Evolutionary conservation across 2,888 invertebrate genomes (phyloP), one percentile per base, ranked within the genome.

Genomic region (Vanessa cardui): DNA sequence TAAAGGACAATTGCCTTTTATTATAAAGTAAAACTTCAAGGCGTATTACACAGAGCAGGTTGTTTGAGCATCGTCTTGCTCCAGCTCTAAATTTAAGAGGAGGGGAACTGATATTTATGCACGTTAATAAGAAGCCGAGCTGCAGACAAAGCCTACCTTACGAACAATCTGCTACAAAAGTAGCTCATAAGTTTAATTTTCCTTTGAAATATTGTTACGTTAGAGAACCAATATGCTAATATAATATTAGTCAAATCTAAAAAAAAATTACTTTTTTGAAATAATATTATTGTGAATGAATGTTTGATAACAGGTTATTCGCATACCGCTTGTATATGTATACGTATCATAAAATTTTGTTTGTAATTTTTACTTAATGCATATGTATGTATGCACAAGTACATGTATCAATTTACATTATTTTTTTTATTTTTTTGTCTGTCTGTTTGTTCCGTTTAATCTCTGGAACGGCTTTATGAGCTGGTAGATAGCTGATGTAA

Each of bases 101-200:
- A 77, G 80, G 82, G 78, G 83, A 81, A 77, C 80, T 82, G 85
- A 88, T 90, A 89, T 90, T 90, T 90, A 90, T 89, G 90, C 84
- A 84, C 87, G 86, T 89, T 90, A 90, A 89, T 90, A 90, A 89
- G 87, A 84, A 85, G 80, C 83, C 79, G 77, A 73, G 76, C 77
- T 80, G 80, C 83, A 87, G 84, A 84, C 86, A 84, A 82, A 85
- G 85, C 88, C 86, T 86, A 83, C 83, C 69, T 67, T 64, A 67
- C 66, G 59, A 56, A 56, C 56, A 56, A 39, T 56, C 56, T 33
- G 56, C 18, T 56, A 18, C 56, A 56, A 56, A 39, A 56, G 33
- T 56, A 12, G 56, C 56, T 33, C 33, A 56, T 39, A 56, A 56
- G 46, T 63, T 54, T 33, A 56, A 54, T 62, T 62, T 56, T 31